Percentiles rank a stretch among this genome's conserved stretches.
Evolutionary conservation across 2,888 invertebrate genomes (phyloP).

Genomic region (Andrena flavipes): DNA sequence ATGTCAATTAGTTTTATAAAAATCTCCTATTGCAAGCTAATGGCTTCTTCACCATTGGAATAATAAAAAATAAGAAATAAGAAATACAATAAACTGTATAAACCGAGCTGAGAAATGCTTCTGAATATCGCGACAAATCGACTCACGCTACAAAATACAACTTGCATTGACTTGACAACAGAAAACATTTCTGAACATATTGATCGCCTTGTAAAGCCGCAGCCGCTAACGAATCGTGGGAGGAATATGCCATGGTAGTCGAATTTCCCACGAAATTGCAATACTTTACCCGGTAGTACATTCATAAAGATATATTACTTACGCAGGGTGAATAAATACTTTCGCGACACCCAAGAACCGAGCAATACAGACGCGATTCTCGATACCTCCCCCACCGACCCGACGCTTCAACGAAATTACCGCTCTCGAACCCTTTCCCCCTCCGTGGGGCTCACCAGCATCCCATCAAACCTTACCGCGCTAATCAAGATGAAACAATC

Average conservation of each 20-base stretch:
- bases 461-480: slow-evolving; percentile 39
- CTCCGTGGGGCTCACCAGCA: slow-evolving; percentile 12
- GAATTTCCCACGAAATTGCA: background rate
- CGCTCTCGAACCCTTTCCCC: slow-evolving; percentile 9
- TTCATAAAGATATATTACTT: background rate
- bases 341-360: background rate
- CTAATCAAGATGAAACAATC: slow-evolving; percentile 58
- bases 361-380: background rate
- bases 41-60: too few relatives aligned
- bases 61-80: too few relatives aligned
- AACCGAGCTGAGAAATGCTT: too few relatives aligned
- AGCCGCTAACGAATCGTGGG: too few relatives aligned
- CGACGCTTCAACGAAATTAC: slow-evolving; percentile 17
- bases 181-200: background rate
- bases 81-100: too few relatives aligned
- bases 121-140: too few relatives aligned
- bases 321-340: background rate
- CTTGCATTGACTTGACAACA: background rate
- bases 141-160: too few relatives aligned
- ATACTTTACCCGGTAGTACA: background rate
- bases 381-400: background rate
- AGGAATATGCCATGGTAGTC: too few relatives aligned
- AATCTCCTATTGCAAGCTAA: too few relatives aligned
- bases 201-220: background rate
- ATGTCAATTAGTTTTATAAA: too few relatives aligned